phyloP scores from a whole-genome alignment of 2,888 invertebrate species.

The Platerodrilus igneus region DNA sequence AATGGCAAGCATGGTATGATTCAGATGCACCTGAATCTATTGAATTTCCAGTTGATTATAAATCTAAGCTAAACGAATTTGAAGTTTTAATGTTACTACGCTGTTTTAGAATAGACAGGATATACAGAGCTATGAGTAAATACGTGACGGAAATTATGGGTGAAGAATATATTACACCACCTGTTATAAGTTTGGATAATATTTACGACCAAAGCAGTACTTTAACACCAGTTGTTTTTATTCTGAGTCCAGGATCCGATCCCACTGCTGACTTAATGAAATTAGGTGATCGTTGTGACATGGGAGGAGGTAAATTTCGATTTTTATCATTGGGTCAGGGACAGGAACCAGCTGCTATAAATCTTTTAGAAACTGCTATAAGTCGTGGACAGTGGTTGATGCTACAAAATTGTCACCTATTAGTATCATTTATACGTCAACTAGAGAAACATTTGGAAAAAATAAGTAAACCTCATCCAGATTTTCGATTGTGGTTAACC shows the following conservation, averaged over 20 bases:
- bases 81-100: constrained; percentile 77
- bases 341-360: constrained; percentile 79
- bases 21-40: constrained; percentile 74
- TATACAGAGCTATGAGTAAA: constrained; percentile 78
- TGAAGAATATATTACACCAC: constrained; percentile 84
- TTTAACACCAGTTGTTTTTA: constrained; percentile 84
- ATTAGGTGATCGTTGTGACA: constrained; percentile 64
- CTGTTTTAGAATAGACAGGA: constrained; percentile 85
- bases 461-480: constrained; percentile 77
- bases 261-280: constrained; percentile 84
- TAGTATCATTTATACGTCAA: constrained; percentile 71
- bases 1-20: constrained; percentile 70
- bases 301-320: constrained; percentile 73
- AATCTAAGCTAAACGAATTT: constrained; percentile 59
- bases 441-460: constrained; percentile 81
- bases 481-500: constrained; percentile 89
- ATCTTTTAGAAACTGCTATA: constrained; percentile 63
- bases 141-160: constrained; percentile 81
- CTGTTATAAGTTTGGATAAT: constrained; percentile 75
- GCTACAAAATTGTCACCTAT: constrained; percentile 87
- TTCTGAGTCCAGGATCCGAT: constrained; percentile 91
- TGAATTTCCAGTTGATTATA: constrained; percentile 67
- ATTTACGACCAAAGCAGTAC: constrained; percentile 83
- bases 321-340: constrained; percentile 91
- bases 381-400: constrained; percentile 85